Evolutionary conservation across 2,797 vertebrate species (phyloP), one percentile per base, ranked within the genome.

Genomic region (Hybognathus amarus): DNA sequence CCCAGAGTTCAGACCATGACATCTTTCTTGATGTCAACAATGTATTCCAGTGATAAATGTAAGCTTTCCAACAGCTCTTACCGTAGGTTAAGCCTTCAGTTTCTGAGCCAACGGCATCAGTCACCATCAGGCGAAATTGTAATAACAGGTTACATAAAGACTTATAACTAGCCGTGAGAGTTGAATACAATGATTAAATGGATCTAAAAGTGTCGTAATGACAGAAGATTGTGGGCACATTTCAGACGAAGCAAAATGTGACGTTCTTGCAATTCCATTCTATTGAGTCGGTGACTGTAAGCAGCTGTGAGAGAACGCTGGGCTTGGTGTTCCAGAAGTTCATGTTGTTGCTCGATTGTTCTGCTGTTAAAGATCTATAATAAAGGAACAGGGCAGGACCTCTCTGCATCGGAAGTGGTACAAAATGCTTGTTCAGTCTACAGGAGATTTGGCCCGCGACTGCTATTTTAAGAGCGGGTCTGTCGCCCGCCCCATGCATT

Each of bases 341-440:
- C 92, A 63, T 86, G 64, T 86, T 91, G 89, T 90, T 88, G 86
- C 82, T 88, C 88, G 89, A 94, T 94, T 95, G 93, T 95, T 94
- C 90, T 92, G 87, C 89, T 92, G 91, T 92, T 91, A 90, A 90
- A 89, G 86, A 92, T 92, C 88, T 92, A 88, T 93, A 91, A 93
- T 94, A 92, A 91, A 93, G 91, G 89, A 91, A 87, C 85, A 89
- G 93, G 93, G 93, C 78, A 91, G 91, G 93, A 90, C 86, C 90
- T 87, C 91, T 93, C 91, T 92, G 87, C 89, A 66, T 92, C 90
- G 91, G 93, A 94, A 92, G 90, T 87, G 61, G 88, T 90, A 87
- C 84, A 89, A 92, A 87, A 88, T 90, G 81, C 83, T 89, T 89
- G 83, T 87, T 89, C 89, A 84, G 91, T 93, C 91, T 90, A 88